phyloP scores from a whole-genome alignment of 1,140 invertebrate genomes.

The Bombus affinis region DNA sequence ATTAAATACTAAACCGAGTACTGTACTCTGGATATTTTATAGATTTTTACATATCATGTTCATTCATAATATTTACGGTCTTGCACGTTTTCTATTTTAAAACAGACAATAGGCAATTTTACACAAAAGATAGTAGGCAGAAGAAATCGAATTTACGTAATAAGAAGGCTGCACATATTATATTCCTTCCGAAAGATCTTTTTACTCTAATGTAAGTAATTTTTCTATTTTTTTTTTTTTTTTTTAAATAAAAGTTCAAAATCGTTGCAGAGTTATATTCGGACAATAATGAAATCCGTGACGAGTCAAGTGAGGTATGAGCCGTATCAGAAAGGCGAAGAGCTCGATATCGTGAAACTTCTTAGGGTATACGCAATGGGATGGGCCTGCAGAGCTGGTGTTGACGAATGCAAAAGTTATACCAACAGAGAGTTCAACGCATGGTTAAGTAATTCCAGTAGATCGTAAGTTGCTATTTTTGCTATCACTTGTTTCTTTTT shows the following conservation, averaged over 20 bases:
- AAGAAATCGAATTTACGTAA: no score
- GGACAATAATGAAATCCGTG: background rate
- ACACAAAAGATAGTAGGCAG: background rate
- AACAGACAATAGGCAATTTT: background rate
- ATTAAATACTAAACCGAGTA: no score
- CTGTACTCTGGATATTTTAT: no score
- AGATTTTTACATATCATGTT: no score
- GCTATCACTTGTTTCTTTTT: background rate
- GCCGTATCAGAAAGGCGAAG: constrained; percentile 73
- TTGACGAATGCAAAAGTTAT: constrained; percentile 85
- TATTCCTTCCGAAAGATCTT: background rate
- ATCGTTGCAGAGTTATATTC: constrained; percentile 43
- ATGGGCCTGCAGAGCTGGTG: constrained; percentile 86
- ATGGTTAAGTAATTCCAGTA: constrained; percentile 83
- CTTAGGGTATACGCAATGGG: constrained; percentile 85
- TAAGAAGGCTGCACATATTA: background rate
- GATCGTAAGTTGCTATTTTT: constrained; percentile 30
- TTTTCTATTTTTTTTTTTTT: background rate
- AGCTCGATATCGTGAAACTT: constrained; percentile 84
- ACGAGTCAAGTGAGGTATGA: accelerated
- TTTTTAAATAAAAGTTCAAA: background rate
- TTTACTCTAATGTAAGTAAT: background rate
- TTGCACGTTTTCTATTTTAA: background rate
- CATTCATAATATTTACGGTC: background rate
- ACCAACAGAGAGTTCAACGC: constrained; percentile 85